A percentile compares a stretch with the other conserved stretches of the same genome.
phyloP scores from a whole-genome alignment of 2,113 vertebrate genomes.

The Coreoperca whiteheadi region DNA sequence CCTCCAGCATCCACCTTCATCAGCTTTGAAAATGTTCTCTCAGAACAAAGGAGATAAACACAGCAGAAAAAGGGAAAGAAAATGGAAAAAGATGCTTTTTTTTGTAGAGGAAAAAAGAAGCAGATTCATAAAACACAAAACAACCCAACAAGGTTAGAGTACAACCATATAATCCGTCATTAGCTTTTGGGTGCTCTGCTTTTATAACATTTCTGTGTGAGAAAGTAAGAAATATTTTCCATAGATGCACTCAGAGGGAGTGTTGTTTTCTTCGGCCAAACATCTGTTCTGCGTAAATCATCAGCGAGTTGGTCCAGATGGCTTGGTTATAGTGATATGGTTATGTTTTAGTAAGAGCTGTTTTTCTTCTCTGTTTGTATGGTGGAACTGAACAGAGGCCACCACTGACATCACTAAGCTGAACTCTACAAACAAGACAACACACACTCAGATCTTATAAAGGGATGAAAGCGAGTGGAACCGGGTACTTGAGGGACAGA shows the following conservation, averaged over 20 bases:
- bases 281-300: slow-evolving; percentile 60
- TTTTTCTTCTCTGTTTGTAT: slow-evolving; percentile 2
- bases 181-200: neutral
- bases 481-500: neutral
- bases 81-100: neutral
- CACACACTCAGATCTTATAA: slow-evolving; percentile 25
- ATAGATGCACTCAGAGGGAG: neutral
- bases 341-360: slow-evolving; percentile 30
- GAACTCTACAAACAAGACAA: slow-evolving; percentile 16
- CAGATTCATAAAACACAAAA: slow-evolving; percentile 37
- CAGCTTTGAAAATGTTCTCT: slow-evolving; percentile 61
- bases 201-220: neutral
- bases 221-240: slow-evolving; percentile 20
- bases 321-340: slow-evolving; percentile 32
- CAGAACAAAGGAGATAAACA: slow-evolving; percentile 64
- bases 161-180: slow-evolving; percentile 7
- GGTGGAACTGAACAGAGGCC: slow-evolving; percentile 22
- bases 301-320: slow-evolving; percentile 42
- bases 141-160: slow-evolving; percentile 34
- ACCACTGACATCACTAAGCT: neutral
- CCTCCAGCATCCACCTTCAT: slow-evolving; percentile 61
- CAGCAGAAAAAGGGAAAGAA: neutral
- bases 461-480: slow-evolving; percentile 26
- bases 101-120: neutral
- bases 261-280: slow-evolving; percentile 33